phyloP scores from a whole-genome alignment of 2,888 invertebrate species.

The Dendrolimus pini region DNA sequence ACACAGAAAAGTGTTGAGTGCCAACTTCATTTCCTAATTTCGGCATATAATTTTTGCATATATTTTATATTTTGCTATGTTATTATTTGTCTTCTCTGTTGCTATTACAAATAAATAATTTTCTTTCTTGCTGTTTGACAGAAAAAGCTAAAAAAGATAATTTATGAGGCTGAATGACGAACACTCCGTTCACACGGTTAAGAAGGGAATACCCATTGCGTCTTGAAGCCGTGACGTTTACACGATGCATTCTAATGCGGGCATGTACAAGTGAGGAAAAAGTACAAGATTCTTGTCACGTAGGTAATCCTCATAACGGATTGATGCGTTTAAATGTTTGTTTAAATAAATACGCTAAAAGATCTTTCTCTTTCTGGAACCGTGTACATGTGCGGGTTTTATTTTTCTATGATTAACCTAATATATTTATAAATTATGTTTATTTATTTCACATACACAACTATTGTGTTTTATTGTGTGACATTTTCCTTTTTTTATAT shows the following conservation, averaged over 20 bases:
- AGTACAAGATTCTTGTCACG: conserved; percentile 22
- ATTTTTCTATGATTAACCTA: neutral
- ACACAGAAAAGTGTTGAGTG: no score
- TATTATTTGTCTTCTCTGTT: no score
- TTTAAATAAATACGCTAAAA: neutral
- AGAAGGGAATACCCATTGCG: conserved; percentile 29
- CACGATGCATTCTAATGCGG: conserved; percentile 18
- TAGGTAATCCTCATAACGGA: conserved; percentile 15
- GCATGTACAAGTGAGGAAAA: conserved; percentile 18
- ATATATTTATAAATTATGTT: no score
- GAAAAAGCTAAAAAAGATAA: no score
- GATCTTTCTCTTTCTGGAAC: neutral
- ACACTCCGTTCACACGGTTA: conserved; percentile 26
- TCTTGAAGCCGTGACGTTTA: conserved; percentile 18
- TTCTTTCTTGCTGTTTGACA: no score
- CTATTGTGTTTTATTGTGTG: no score
- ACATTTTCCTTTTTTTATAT: no score
- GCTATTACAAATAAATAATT: no score
- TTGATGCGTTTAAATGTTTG: conserved; percentile 5
- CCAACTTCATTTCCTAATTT: no score
- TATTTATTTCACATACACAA: no score
- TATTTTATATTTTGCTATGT: no score
- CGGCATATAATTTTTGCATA: no score
- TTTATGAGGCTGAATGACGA: neutral
- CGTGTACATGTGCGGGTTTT: neutral